Conservation (phyloP, 2,797 vertebrate genomes). For the Pitangus sulphuratus region DNA sequence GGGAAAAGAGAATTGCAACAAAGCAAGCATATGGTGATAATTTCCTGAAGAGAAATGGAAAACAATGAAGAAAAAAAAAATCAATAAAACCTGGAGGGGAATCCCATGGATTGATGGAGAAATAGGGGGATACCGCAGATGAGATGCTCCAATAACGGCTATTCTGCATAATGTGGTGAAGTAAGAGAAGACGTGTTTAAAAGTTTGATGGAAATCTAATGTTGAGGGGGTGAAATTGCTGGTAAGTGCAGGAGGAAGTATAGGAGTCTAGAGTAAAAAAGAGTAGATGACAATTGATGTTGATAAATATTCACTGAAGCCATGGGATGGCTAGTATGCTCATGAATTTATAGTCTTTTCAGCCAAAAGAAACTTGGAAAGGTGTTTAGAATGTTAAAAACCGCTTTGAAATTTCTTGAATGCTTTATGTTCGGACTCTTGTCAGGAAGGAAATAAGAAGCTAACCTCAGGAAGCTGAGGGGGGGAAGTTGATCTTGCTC, state of each 20-base stretch:
- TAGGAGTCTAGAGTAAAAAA: neutral
- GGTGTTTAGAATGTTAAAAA: neutral
- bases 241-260: neutral
- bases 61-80: conserved; percentile 14
- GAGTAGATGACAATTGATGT: neutral
- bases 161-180: neutral
- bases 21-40: conserved; percentile 40
- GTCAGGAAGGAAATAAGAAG: neutral
- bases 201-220: neutral
- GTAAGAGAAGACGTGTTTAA: neutral
- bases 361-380: neutral
- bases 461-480: neutral
- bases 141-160: neutral
- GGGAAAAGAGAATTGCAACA: neutral
- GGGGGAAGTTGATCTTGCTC: neutral
- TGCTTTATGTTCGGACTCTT: neutral
- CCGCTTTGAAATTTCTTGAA: neutral
- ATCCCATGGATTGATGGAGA: neutral
- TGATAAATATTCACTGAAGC: neutral
- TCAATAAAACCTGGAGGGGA: conserved; percentile 25
- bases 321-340: neutral
- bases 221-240: neutral
- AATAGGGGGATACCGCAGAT: neutral
- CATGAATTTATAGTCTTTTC: neutral
- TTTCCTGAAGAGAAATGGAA: conserved; percentile 37